phyloP scores from a whole-genome alignment of 2,888 invertebrate genomes.

The Himalopsyche kuldschensis region DNA sequence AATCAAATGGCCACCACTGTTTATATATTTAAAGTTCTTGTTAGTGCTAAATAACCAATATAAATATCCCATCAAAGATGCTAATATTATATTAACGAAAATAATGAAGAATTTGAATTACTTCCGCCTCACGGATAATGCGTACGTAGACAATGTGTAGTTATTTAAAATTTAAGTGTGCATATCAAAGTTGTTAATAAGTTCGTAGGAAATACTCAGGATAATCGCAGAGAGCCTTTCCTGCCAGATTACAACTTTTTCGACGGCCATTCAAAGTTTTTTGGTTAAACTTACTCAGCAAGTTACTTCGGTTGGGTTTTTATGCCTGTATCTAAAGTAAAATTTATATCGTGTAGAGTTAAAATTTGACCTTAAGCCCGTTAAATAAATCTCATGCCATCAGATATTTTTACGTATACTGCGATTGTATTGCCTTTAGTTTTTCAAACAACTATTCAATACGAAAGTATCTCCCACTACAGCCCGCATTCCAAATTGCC shows the following conservation, averaged over 20 bases:
- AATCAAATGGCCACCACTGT: too few relatives aligned
- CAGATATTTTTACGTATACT: neutral
- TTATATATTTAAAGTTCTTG: too few relatives aligned
- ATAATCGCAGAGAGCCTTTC: neutral
- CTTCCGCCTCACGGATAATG: too few relatives aligned
- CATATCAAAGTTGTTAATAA: neutral
- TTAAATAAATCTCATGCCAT: neutral
- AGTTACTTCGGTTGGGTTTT: neutral
- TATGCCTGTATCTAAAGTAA: neutral
- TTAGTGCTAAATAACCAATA: too few relatives aligned
- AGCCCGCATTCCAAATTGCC: too few relatives aligned
- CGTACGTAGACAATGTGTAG: neutral
- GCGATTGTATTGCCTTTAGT: too few relatives aligned
- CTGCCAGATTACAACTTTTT: neutral
- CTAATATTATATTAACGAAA: too few relatives aligned
- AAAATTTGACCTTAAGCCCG: neutral
- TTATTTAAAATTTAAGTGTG: neutral
- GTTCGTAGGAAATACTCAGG: neutral
- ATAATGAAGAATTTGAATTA: too few relatives aligned
- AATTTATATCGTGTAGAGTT: neutral
- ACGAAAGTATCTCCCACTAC: too few relatives aligned
- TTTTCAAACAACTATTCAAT: too few relatives aligned
- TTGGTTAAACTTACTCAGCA: neutral
- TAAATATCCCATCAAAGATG: too few relatives aligned
- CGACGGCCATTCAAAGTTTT: neutral